Evolutionary conservation across 2,888 invertebrate species (phyloP).

Genomic region (Nephrotoma flavescens): DNA sequence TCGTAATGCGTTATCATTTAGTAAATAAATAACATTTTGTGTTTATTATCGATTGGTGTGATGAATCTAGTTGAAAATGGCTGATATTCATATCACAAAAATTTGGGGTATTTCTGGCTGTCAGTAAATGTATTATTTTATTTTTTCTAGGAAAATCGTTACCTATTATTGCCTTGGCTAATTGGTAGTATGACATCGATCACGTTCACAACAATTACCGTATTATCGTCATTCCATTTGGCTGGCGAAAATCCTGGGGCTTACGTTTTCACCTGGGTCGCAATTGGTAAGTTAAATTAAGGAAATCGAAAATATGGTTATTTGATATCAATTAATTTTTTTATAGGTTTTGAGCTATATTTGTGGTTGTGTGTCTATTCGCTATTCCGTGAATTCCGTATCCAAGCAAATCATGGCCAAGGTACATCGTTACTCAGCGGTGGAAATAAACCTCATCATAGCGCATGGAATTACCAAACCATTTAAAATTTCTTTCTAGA

Average conservation of each 20-base stretch:
- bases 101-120: not conserved
- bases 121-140: not conserved
- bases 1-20: no score
- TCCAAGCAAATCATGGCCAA: not conserved
- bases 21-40: not conserved
- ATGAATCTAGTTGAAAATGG: not conserved
- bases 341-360: not conserved
- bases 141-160: not conserved
- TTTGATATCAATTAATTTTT: not conserved
- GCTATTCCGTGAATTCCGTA: not conserved
- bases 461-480: not conserved
- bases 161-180: not conserved
- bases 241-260: not conserved
- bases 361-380: not conserved
- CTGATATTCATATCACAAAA: not conserved
- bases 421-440: not conserved
- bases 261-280: not conserved
- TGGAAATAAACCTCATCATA: not conserved
- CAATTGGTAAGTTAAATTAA: not conserved
- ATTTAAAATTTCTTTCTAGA: not conserved
- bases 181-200: not conserved
- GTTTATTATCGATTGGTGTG: not conserved
- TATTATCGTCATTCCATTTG: not conserved
- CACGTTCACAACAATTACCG: not conserved
- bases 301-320: not conserved